Percentiles rank a stretch among this genome's conserved stretches.
Conservation (phyloP, 2,797 vertebrate species). For the Aselliscus stoliczkanus region DNA sequence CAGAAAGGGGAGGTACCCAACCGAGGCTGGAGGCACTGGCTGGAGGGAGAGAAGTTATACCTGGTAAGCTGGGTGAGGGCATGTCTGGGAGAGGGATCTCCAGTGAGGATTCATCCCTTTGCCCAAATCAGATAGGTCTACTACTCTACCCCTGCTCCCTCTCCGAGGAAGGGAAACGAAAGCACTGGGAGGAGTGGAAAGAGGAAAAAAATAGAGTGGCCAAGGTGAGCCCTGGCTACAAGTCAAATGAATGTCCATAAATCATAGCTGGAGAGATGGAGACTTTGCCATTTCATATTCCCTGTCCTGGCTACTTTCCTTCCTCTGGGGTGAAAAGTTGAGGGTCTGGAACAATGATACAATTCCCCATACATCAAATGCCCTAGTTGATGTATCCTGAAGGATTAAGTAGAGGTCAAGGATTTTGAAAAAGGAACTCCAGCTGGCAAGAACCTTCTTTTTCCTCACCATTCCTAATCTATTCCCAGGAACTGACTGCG, state of each 20-base stretch:
- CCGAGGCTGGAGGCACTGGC: conserved; percentile 95
- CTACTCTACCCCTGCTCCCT: fast-evolving
- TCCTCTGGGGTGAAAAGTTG: conserved; percentile 9
- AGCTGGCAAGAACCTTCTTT: neutral
- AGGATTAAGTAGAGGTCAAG: neutral
- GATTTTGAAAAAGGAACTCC: neutral
- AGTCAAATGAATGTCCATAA: neutral
- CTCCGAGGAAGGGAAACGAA: neutral
- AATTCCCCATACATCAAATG: neutral
- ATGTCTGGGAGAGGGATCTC: neutral
- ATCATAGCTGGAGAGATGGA: neutral
- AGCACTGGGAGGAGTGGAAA: neutral
- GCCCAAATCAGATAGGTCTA: neutral
- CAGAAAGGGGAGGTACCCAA: conserved; percentile 93
- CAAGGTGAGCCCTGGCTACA: neutral
- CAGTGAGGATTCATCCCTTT: neutral
- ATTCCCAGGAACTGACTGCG: conserved; percentile 88
- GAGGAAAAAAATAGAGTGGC: neutral
- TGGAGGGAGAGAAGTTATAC: conserved; percentile 89
- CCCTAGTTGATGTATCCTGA: neutral
- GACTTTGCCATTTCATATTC: neutral
- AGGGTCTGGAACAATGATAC: neutral
- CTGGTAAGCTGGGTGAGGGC: conserved; percentile 82
- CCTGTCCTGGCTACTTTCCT: neutral
- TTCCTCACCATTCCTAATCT: neutral